A percentile compares a stretch with the other conserved stretches of the same genome.
These are phyloP conservation scores for Zoroaster sp. DNA, from an alignment of 53 echinoderm and acorn worm species.

Conservation along the genomic window DNA sequence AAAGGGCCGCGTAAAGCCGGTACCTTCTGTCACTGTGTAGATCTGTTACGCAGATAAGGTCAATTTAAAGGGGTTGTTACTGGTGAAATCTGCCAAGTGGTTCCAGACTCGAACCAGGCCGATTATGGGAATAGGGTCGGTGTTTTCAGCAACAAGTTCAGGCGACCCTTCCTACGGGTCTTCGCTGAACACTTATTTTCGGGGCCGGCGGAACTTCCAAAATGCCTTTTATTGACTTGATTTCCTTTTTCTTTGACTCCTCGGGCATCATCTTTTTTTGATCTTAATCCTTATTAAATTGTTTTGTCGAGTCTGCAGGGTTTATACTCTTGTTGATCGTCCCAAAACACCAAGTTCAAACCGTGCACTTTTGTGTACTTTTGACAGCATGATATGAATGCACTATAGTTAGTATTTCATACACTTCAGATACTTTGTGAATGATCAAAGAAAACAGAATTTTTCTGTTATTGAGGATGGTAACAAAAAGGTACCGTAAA, in stretches of 20 bases:
- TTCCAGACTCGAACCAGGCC: not conserved
- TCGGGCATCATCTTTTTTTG: conserved; percentile 21
- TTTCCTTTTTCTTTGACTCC: not conserved
- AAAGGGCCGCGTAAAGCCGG: conserved; percentile 46
- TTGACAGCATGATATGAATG: too few species aligned
- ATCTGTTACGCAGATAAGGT: conserved; percentile 36
- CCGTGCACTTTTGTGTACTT: conserved; percentile 12
- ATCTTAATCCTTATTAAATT: conserved; percentile 59
- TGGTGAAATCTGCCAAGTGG: not conserved
- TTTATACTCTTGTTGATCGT: conserved; percentile 26
- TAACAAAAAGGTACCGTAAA: too few species aligned
- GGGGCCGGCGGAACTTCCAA: not conserved
- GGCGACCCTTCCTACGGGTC: conserved; percentile 3
- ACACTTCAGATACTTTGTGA: too few species aligned
- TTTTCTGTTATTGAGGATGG: too few species aligned
- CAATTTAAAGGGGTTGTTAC: not conserved
- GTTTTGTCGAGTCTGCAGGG: conserved; percentile 37
- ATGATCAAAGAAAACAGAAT: too few species aligned
- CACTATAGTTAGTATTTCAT: too few species aligned
- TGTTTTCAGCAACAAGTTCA: conserved; percentile 43
- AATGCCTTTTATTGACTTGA: not conserved
- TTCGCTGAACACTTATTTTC: not conserved
- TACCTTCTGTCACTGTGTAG: conserved; percentile 55
- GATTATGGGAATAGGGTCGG: not conserved
- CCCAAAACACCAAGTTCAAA: conserved; percentile 17